A percentile compares a stretch with the other conserved stretches of the same genome.
These are phyloP conservation scores for Sminthurides aquaticus DNA, from an alignment of 2,888 invertebrate genomes.

Conservation along the genomic window DNA sequence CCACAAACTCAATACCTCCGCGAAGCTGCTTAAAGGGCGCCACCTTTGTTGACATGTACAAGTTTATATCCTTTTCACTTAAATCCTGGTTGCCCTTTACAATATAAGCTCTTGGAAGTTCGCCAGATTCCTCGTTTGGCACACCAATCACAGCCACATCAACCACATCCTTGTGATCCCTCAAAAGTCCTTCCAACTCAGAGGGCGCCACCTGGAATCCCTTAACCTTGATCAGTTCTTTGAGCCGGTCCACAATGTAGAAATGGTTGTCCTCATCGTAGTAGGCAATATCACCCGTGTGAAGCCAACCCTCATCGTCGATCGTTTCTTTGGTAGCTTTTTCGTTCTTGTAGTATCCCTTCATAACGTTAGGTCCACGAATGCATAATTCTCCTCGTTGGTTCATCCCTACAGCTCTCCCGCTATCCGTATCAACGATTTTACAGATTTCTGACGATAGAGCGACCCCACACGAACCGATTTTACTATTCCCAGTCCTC, in stretches of 20 bases:
- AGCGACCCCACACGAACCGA: conserved; percentile 15
- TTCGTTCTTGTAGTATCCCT: conserved; percentile 69
- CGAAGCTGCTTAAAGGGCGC: conserved; percentile 69
- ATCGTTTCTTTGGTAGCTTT: conserved; percentile 63
- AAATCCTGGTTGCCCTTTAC: conserved; percentile 49
- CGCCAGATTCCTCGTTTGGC: conserved; percentile 61
- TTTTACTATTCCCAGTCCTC: conserved; percentile 25
- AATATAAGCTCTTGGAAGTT: conserved; percentile 68
- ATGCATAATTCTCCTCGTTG: conserved; percentile 65
- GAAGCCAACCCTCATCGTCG: conserved; percentile 71
- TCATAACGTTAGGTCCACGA: conserved; percentile 53
- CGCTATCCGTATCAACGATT: conserved; percentile 53
- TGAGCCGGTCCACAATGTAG: conserved; percentile 67
- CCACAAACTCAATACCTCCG: conserved; percentile 62
- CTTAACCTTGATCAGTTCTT: conserved; percentile 55
- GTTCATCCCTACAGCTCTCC: conserved; percentile 55
- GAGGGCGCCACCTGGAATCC: conserved; percentile 76
- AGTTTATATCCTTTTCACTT: conserved; percentile 54
- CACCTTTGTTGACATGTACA: conserved; percentile 60
- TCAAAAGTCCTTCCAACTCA: conserved; percentile 68
- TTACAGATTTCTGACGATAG: conserved; percentile 55
- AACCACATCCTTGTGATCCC: conserved; percentile 62
- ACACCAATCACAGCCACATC: conserved; percentile 80
- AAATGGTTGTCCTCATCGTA: conserved; percentile 63
- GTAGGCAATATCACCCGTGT: conserved; percentile 71